Percentiles rank a stretch among this genome's conserved stretches.
Evolutionary conservation across 2,113 vertebrate genomes (phyloP).

Genomic region (Polypterus bichir): DNA sequence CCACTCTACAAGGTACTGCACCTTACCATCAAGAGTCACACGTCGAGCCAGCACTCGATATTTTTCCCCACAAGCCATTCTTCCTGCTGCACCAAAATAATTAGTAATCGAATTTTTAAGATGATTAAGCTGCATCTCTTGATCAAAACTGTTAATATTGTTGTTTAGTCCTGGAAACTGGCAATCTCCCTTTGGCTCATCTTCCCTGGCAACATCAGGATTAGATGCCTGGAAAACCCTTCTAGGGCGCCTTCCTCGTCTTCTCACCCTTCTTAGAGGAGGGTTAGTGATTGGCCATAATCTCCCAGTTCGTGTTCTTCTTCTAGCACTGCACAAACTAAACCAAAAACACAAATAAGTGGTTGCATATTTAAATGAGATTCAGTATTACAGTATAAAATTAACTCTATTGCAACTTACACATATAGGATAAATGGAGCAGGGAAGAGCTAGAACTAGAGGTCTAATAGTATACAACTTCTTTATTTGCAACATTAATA

Average conservation of each 20-base stretch:
- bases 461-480: too few relatives aligned
- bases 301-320: conserved; percentile 66
- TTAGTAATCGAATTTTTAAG: conserved; percentile 94
- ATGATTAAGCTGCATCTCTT: conserved; percentile 82
- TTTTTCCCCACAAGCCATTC: conserved; percentile 93
- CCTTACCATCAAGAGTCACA: conserved; percentile 89
- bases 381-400: too few relatives aligned
- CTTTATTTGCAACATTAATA: too few relatives aligned
- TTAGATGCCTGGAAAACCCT: conserved; percentile 75
- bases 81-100: conserved; percentile 92
- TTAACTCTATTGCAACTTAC: too few relatives aligned
- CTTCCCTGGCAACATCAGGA: conserved; percentile 67
- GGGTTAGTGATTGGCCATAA: conserved; percentile 71
- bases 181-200: conserved; percentile 61
- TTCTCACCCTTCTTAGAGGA: conserved; percentile 57
- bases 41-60: conserved; percentile 86
- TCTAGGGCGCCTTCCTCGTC: conserved; percentile 76
- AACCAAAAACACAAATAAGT: conserved; percentile 7
- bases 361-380: too few relatives aligned
- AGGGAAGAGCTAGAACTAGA: too few relatives aligned
- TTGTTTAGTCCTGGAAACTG: conserved; percentile 72
- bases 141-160: conserved; percentile 84
- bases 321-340: conserved; percentile 69
- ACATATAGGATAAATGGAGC: too few relatives aligned
- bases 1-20: conserved; percentile 98